A percentile compares a stretch with the other conserved stretches of the same genome.
Conservation (phyloP, 2,797 vertebrate genomes). For the Gastrophryne carolinensis region DNA sequence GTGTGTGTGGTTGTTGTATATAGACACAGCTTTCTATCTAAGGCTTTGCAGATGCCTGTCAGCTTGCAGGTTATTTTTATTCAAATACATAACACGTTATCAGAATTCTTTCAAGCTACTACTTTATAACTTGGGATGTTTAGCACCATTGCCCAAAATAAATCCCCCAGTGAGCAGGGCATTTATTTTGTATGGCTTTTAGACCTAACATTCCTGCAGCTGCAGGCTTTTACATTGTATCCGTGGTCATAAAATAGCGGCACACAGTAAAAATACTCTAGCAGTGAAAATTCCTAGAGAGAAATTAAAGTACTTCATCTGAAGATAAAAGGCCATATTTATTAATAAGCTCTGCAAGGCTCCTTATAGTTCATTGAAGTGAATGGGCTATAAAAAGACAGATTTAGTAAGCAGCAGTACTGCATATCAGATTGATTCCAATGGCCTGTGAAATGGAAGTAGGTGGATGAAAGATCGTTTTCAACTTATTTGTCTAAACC, state of each 20-base stretch:
- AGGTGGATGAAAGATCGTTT: background rate
- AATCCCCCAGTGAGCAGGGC: background rate
- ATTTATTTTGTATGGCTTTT: constrained; percentile 20
- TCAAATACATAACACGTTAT: background rate
- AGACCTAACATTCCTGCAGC: background rate
- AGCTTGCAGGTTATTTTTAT: background rate
- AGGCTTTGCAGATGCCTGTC: background rate
- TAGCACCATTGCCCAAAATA: constrained; percentile 6
- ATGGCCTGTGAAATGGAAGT: constrained; percentile 28
- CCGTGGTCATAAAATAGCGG: constrained; percentile 29
- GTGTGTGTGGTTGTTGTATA: background rate
- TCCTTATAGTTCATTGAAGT: constrained; percentile 26
- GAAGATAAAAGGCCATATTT: constrained; percentile 30
- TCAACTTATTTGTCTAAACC: background rate
- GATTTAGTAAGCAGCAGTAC: constrained; percentile 18
- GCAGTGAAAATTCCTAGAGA: constrained; percentile 6
- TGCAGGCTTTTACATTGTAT: background rate
- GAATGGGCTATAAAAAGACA: constrained; percentile 19
- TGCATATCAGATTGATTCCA: constrained; percentile 28
- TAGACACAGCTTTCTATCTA: background rate
- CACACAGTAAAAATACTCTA: constrained; percentile 1
- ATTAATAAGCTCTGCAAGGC: constrained; percentile 32
- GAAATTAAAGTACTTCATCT: constrained; percentile 41
- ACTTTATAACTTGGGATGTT: background rate
- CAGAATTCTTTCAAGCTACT: background rate